Base-by-base conservation (phyloP, 2,797 vertebrate species). In the Betta splendens region DNA sequence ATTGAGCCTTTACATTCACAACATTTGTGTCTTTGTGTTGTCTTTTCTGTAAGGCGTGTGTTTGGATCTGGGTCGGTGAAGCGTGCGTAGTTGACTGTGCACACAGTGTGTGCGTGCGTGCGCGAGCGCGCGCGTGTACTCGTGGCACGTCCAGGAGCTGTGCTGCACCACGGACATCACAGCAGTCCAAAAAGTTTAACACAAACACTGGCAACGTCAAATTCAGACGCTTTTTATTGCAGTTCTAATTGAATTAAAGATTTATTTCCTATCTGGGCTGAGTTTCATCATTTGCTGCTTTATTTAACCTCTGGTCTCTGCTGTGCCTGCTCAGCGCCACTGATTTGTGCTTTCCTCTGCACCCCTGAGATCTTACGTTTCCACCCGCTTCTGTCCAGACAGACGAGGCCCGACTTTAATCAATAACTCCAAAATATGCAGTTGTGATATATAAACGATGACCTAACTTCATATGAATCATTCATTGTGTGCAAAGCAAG, bases 251-350 rank as follows among this genome's bases (percentile, higher is more conserved):
- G n/a, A n/a, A n/a, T n/a, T n/a, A n/a, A n/a, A n/a, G n/a, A n/a
- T 15, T 5, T 22, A 16, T 12, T 4, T 20, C 31, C 15, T 15
- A 36, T 16, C 12, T 10, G 22, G 20, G 23, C 18, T 15, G 25
- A 31, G 9, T 67, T 35, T 20, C 44, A 29, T 55, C 36, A 59
- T 68, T 72, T 57, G 73, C 46, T 72, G 49, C 79, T 83, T 72
- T 66, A 79, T 85, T 81, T 81, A 71, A 52, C 32, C 10, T 42
- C n/a, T 26, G 39, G 3, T 31, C 28, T 22, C 15, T 13, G n/a
- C 12, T n/a, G n/a, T n/a, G n/a, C 3, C 3, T 3, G n/a, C 20
- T 16, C 37, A 69, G 45, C 50, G n/a, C 26, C 45, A 9, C 1
- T 29, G 42, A 53, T 26, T 55, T 0, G 48, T 38, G 4, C 2